A percentile compares a stretch with the other conserved stretches of the same genome.
These are phyloP conservation scores for Rhynchotus rufescens DNA, from an alignment of 2,797 vertebrate species.

Conservation along the genomic window DNA sequence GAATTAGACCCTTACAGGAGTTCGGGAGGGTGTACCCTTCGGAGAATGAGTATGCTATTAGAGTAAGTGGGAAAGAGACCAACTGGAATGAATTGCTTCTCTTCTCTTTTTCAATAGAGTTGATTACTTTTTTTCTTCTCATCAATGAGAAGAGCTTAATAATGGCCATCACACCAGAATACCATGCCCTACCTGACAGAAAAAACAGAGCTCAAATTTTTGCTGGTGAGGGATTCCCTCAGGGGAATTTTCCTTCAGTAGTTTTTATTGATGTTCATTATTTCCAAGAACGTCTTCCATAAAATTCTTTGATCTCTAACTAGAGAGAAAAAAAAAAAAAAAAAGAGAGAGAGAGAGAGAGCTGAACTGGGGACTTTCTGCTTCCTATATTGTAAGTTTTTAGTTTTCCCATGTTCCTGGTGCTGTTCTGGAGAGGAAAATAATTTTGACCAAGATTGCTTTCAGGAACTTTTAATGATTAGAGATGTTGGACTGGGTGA, in stretches of 20 bases:
- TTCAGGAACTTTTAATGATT: background rate
- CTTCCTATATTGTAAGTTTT: background rate
- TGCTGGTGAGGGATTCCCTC: rapidly evolving
- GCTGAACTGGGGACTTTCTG: background rate
- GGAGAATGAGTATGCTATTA: background rate
- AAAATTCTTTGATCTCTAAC: background rate
- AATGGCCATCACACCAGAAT: background rate
- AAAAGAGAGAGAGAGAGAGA: too few species aligned
- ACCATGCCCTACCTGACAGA: background rate
- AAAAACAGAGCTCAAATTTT: background rate
- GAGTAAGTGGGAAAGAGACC: background rate
- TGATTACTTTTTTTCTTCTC: background rate
- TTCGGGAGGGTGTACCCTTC: background rate
- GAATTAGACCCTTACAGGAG: background rate
- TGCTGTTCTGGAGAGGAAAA: background rate
- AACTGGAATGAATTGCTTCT: background rate
- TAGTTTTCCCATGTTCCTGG: background rate
- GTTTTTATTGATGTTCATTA: background rate
- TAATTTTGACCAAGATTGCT: background rate
- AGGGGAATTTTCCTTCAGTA: background rate
- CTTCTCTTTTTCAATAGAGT: background rate
- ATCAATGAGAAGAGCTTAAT: background rate
- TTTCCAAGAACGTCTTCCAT: background rate
- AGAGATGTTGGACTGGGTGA: background rate
- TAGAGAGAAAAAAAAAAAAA: background rate